Percentiles rank a stretch among this genome's conserved stretches.
phyloP scores from a whole-genome alignment of 2,113 vertebrate species.

The Trogon surrucura region DNA sequence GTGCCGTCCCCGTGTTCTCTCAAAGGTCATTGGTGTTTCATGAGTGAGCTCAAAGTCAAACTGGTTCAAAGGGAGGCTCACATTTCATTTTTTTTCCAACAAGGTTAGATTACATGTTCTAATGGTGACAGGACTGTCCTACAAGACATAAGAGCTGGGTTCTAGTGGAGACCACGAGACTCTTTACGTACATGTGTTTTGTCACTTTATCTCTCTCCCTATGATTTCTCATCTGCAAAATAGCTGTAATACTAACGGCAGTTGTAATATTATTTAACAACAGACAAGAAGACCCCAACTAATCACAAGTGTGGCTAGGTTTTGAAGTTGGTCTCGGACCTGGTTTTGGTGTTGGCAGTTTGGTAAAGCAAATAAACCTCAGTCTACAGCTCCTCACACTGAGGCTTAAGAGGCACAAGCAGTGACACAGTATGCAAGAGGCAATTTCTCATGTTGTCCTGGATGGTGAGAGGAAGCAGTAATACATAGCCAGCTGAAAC shows the following conservation, averaged over 20 bases:
- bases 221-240: background rate
- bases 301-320: background rate
- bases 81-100: slow-evolving; percentile 12
- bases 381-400: background rate
- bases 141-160: slow-evolving; percentile 4
- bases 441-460: background rate
- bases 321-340: background rate
- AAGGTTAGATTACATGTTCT: slow-evolving; percentile 11
- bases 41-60: slow-evolving; percentile 23
- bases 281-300: background rate
- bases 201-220: background rate
- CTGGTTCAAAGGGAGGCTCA: slow-evolving; percentile 42
- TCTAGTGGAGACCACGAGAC: background rate
- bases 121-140: slow-evolving; percentile 37
- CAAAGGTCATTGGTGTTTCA: background rate
- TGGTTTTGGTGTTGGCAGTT: background rate
- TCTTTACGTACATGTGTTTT: slow-evolving; percentile 34
- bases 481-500: background rate
- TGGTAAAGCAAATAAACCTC: background rate
- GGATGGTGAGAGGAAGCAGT: background rate
- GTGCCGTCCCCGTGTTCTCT: background rate
- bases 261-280: background rate
- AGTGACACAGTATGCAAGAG: background rate
- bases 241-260: background rate
- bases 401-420: background rate